Evolutionary conservation across 2,888 invertebrate genomes (phyloP).

Genomic region (Fragum fragum): DNA sequence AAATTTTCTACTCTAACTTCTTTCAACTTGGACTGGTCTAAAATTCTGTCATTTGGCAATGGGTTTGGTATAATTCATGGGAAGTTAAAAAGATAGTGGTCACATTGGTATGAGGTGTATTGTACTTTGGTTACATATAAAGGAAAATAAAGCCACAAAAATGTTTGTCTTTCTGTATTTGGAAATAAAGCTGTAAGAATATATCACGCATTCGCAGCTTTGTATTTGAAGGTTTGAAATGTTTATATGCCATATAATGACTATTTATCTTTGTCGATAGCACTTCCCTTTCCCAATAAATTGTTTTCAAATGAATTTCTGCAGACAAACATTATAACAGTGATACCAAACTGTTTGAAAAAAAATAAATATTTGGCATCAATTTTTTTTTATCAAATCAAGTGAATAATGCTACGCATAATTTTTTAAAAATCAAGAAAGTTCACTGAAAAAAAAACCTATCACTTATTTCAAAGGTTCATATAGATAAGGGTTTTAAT

Average conservation of each 20-base stretch:
- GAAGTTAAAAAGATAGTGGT: neutral
- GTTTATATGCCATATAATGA: slow-evolving; percentile 11
- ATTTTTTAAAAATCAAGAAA: too few relatives aligned
- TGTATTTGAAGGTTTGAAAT: slow-evolving; percentile 11
- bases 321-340: too few relatives aligned
- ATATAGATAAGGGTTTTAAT: neutral
- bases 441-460: too few relatives aligned
- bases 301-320: neutral
- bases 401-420: too few relatives aligned
- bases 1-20: too few relatives aligned
- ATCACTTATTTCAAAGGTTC: too few relatives aligned
- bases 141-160: slow-evolving; percentile 20
- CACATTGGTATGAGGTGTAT: neutral
- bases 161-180: slow-evolving; percentile 26
- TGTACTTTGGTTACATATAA: neutral
- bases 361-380: too few relatives aligned
- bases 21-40: too few relatives aligned
- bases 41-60: too few relatives aligned
- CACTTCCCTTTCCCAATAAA: neutral
- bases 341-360: too few relatives aligned
- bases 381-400: too few relatives aligned
- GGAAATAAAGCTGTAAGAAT: slow-evolving; percentile 21
- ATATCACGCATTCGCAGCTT: slow-evolving; percentile 21
- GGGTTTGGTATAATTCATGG: slow-evolving; percentile 1
- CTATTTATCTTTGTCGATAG: slow-evolving; percentile 8